Conservation (phyloP, 2,797 vertebrate species). For the Amblyraja radiata region DNA sequence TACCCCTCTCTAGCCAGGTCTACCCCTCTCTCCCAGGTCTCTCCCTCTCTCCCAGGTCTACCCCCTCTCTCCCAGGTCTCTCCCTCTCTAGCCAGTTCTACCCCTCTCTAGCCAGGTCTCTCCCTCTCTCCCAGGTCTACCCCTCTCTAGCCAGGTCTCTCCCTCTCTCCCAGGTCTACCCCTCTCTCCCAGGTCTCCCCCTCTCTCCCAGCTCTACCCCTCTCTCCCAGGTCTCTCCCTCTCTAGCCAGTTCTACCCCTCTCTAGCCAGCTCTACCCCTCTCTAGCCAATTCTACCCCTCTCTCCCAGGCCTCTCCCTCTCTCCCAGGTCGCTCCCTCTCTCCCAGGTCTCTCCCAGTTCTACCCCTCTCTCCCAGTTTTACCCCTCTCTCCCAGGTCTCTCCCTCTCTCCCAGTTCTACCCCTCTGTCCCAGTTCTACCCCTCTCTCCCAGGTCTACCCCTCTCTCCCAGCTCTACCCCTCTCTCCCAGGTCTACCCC, state of each 20-base stretch:
- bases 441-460: too few relatives aligned
- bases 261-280: too few relatives aligned
- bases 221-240: too few relatives aligned
- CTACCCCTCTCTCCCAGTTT: too few relatives aligned
- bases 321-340: too few relatives aligned
- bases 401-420: too few relatives aligned
- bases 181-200: too few relatives aligned
- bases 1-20: neutral
- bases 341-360: neutral
- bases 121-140: neutral
- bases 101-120: too few relatives aligned
- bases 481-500: neutral
- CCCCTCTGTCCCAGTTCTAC: neutral
- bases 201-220: neutral
- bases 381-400: neutral
- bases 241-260: neutral
- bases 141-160: too few relatives aligned
- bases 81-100: neutral
- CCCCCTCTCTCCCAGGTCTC: neutral
- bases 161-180: too few relatives aligned
- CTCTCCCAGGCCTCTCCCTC: too few relatives aligned
- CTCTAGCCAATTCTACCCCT: neutral
- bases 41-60: neutral
- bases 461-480: neutral
- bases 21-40: neutral